Conservation (phyloP, 2,113 vertebrate species). For the Saccopteryx bilineata region DNA sequence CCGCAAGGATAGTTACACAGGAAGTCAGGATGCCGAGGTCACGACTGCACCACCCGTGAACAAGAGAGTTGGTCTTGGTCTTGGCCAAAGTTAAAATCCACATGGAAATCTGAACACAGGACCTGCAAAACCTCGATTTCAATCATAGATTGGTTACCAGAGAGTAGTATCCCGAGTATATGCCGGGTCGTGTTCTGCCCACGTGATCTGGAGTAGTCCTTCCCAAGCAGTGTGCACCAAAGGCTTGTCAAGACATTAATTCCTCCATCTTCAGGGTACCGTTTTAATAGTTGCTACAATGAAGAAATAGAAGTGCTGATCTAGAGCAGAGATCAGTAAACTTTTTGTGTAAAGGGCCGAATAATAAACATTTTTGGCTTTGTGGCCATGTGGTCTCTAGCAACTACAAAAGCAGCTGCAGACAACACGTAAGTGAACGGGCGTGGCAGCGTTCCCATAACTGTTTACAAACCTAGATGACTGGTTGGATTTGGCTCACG, state of each 20-base stretch:
- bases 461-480: not conserved
- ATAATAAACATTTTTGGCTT: not conserved
- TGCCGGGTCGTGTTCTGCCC: not conserved
- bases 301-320: not conserved
- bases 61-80: not conserved
- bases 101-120: not conserved
- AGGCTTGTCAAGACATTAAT: not conserved
- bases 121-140: not conserved
- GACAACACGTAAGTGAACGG: not conserved
- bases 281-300: not conserved
- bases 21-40: not conserved
- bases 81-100: conserved; percentile 1
- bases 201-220: not conserved
- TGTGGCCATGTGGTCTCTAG: not conserved
- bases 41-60: not conserved
- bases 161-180: not conserved
- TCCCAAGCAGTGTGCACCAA: not conserved
- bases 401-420: not conserved
- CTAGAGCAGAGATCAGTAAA: not conserved
- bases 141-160: not conserved
- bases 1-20: accelerated
- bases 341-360: not conserved
- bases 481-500: not conserved
- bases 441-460: not conserved
- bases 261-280: not conserved